These are phyloP conservation scores for Pangasianodon hypophthalmus DNA, from an alignment of 2,113 vertebrate genomes.

Conservation along the genomic window DNA sequence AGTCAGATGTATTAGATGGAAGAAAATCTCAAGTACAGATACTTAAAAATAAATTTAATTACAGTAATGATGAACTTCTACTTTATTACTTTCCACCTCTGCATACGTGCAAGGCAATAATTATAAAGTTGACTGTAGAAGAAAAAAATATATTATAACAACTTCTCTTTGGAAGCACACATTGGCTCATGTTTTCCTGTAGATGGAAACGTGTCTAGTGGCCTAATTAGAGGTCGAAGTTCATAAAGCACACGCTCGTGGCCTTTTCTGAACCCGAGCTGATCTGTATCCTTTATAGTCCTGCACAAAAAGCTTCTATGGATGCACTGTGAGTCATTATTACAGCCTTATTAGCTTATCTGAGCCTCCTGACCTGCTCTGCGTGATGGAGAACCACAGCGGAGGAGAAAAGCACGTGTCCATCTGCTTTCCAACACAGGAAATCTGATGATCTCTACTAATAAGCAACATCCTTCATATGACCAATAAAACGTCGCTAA, in stretches of 20 bases:
- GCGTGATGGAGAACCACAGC: slow-evolving; percentile 29
- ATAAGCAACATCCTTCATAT: slow-evolving; percentile 53
- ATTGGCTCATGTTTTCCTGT: background rate
- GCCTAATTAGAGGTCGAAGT: background rate
- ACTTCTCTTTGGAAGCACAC: background rate
- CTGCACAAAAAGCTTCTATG: slow-evolving; percentile 55
- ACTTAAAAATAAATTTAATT: background rate
- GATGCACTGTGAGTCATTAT: slow-evolving; percentile 44
- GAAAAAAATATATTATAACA: background rate
- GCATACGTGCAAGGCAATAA: background rate
- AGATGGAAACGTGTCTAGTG: background rate
- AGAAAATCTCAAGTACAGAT: background rate
- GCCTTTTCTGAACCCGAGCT: background rate
- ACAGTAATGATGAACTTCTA: background rate
- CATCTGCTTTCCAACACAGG: slow-evolving; percentile 56
- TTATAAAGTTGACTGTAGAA: background rate
- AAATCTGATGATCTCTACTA: slow-evolving; percentile 51
- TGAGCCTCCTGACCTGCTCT: slow-evolving; percentile 50
- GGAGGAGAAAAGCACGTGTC: slow-evolving; percentile 39
- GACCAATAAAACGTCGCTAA: slow-evolving; percentile 44
- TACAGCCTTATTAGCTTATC: slow-evolving; percentile 63
- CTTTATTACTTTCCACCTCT: background rate
- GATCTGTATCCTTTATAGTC: background rate
- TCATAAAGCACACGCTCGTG: background rate
- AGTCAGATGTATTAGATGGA: background rate